phyloP scores from a whole-genome alignment of 2,888 invertebrate species.

The Keiferia lycopersicella region DNA sequence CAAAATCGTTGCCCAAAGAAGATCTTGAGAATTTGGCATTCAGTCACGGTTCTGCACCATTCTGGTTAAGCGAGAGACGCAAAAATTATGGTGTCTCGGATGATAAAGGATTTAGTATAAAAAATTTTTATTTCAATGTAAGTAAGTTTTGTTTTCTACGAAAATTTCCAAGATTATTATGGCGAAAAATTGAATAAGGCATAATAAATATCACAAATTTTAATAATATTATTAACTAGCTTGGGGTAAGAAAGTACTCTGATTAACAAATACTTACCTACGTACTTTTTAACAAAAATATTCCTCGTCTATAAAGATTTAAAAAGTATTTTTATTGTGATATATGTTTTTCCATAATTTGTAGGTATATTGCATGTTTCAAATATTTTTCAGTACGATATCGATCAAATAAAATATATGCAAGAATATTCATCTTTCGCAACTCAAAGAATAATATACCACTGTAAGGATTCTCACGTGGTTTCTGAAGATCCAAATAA shows the following conservation, averaged over 20 bases:
- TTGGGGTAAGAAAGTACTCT: too few species aligned
- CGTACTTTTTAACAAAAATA: too few species aligned
- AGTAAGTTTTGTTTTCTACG: not conserved
- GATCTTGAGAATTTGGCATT: not conserved
- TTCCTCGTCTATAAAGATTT: too few species aligned
- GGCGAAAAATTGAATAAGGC: too few species aligned
- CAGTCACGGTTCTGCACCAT: not conserved
- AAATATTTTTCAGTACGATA: not conserved
- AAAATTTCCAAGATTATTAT: too few species aligned
- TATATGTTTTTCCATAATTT: too few species aligned
- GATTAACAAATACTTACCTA: too few species aligned
- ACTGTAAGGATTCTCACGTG: conserved; percentile 3
- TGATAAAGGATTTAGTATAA: not conserved
- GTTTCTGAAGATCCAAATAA: not conserved
- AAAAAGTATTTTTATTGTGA: too few species aligned
- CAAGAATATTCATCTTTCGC: not conserved
- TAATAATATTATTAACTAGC: too few species aligned
- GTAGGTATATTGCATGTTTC: too few species aligned
- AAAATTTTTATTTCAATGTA: conserved; percentile 5
- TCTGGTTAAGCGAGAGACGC: not conserved
- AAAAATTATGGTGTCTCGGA: not conserved
- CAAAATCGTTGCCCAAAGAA: not conserved
- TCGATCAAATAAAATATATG: not conserved
- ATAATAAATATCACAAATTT: too few species aligned
- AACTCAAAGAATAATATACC: not conserved